Percentiles rank a stretch among this genome's conserved stretches.
phyloP scores from a whole-genome alignment of 2,888 invertebrate genomes.

The Athalia circularis region DNA sequence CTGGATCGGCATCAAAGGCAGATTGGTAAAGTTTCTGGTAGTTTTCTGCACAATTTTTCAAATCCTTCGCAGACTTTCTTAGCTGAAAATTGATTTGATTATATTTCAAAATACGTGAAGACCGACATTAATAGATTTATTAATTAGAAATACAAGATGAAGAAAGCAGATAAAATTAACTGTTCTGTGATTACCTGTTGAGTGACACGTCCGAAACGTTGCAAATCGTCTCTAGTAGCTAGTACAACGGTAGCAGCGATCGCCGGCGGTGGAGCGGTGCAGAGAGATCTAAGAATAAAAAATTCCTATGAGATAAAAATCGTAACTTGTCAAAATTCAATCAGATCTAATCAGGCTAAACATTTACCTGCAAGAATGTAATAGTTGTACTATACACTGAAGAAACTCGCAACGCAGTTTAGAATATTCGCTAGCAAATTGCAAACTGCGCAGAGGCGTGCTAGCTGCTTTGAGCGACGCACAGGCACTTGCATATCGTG shows the following conservation, averaged over 20 bases:
- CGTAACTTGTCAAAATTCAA: neutral
- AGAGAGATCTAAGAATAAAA: conserved; percentile 77
- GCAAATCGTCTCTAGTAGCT: conserved; percentile 85
- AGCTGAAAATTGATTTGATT: conserved; percentile 71
- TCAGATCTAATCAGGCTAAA: neutral
- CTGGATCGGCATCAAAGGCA: conserved; percentile 90
- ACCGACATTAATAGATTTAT: neutral
- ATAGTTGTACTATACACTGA: conserved; percentile 80
- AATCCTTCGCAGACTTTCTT: conserved; percentile 84
- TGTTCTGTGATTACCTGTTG: conserved; percentile 77
- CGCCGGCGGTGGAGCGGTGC: conserved; percentile 94
- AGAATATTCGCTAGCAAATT: conserved; percentile 87
- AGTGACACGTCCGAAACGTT: conserved; percentile 87
- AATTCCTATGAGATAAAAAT: neutral
- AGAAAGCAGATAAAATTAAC: neutral
- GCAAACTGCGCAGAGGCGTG: conserved; percentile 79
- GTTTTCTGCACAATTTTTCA: conserved; percentile 83
- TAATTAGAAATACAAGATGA: neutral
- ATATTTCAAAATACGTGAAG: neutral
- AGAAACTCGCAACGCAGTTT: conserved; percentile 86
- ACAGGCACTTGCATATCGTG: conserved; percentile 70
- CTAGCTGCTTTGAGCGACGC: conserved; percentile 79
- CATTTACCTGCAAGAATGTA: conserved; percentile 79
- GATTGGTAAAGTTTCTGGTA: conserved; percentile 88
- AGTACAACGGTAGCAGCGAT: conserved; percentile 90